A percentile compares a stretch with the other conserved stretches of the same genome.
Conservation (phyloP, 2,113 vertebrate genomes). For the Felis catus region DNA sequence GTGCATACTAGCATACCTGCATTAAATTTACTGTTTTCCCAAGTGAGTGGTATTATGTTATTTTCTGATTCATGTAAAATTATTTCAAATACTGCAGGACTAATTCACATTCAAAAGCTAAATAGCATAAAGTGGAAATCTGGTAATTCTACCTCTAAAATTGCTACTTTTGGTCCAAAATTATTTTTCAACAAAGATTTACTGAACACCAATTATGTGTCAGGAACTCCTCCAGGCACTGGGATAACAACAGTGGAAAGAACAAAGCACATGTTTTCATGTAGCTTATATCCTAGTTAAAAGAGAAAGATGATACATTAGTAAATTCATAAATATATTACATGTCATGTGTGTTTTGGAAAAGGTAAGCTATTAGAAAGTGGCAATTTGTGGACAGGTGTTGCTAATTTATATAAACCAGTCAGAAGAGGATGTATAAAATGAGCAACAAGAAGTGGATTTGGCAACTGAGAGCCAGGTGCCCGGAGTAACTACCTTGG, state of each 20-base stretch:
- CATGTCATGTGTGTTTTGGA: neutral
- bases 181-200: neutral
- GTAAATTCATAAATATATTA: neutral
- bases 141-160: neutral
- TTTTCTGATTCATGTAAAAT: conserved; percentile 35
- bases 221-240: neutral
- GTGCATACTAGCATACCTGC: neutral
- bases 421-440: neutral
- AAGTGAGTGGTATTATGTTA: neutral
- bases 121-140: neutral
- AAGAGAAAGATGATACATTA: neutral
- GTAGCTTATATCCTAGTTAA: neutral
- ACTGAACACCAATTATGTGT: neutral
- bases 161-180: neutral
- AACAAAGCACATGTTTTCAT: neutral
- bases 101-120: neutral
- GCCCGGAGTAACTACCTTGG: neutral
- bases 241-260: neutral
- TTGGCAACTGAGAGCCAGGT: neutral
- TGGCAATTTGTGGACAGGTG: neutral
- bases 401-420: neutral
- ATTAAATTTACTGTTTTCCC: conserved; percentile 39
- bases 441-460: neutral
- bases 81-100: conserved; percentile 16
- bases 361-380: neutral